phyloP scores from a whole-genome alignment of 1,140 invertebrate genomes.

The Lordiphosa collinella region DNA sequence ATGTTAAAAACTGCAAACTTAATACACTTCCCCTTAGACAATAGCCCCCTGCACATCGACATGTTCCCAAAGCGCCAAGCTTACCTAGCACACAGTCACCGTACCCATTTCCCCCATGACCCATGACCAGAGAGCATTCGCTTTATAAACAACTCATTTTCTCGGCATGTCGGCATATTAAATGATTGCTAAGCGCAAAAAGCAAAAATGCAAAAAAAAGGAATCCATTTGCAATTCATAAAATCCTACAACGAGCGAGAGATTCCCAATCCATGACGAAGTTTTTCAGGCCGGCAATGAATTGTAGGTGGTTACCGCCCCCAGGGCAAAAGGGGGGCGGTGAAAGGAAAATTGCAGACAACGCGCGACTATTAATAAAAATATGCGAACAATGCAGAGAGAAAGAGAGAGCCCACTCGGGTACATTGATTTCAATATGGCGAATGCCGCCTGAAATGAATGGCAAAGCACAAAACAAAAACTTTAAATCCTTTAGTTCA shows the following conservation, averaged over 20 bases:
- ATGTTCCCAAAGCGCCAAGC: constrained; percentile 20
- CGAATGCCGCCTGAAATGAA: constrained; percentile 52
- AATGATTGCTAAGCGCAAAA: constrained; percentile 66
- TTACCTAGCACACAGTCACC: no score
- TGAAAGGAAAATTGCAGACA: constrained; percentile 57
- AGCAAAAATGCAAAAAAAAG: constrained; percentile 52
- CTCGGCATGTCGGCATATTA: constrained; percentile 61
- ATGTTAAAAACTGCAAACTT: no score
- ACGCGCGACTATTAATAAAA: constrained; percentile 69
- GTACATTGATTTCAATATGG: constrained; percentile 66
- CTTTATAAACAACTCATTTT: constrained; percentile 65
- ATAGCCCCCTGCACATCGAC: constrained; percentile 29
- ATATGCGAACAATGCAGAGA: constrained; percentile 64
- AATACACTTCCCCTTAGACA: constrained; percentile 2
- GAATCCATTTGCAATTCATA: constrained; percentile 66
- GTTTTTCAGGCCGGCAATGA: constrained; percentile 42
- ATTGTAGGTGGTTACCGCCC: constrained; percentile 7
- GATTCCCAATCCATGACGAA: constrained; percentile 53
- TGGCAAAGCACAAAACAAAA: constrained; percentile 61
- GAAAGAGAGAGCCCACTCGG: constrained; percentile 9
- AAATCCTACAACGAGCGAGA: constrained; percentile 18
- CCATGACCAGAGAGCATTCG: constrained; percentile 13
- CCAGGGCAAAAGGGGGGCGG: background rate
- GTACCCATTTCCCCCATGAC: background rate
- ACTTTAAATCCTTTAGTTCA: constrained; percentile 71